Base-by-base conservation (phyloP, 2,113 vertebrate species). In the Vulpes lagopus region DNA sequence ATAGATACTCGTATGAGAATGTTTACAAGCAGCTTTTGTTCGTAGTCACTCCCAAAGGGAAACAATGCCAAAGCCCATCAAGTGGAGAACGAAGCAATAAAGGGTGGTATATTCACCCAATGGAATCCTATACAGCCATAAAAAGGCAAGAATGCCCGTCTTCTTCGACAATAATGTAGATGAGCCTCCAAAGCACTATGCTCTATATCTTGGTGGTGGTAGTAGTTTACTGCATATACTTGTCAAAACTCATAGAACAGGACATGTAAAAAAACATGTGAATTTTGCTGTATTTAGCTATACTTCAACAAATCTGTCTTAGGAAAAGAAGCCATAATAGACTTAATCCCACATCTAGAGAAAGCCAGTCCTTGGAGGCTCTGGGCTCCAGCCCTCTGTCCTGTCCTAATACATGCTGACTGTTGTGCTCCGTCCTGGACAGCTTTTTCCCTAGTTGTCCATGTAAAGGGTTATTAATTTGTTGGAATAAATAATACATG, bases 131-230 rank as follows among this genome's bases (percentile, higher is more conserved):
- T 22, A 20, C 79, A n/a, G 20, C 27, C 3, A 3, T 17, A 2
- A 11, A 43, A 35, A n/a, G 19, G 5, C 38, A 17, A 8, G 78
- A 0, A 1, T 1, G 3, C 2, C 43, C 10, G 64, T 32, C 22
- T 1, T 10, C 0, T 35, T 35, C 35, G 35, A 0, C 17, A 3
- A 0, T 23, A 16, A 49, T 38, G 69, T 0, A 23, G 78, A 11
- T 9, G 35, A 71, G 1, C 3, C 79, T 59, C 38, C 1, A 17
- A 20, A 32, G 20, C 15, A 3, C n/a, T 5, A 11, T 2, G 12
- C 53, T n/a, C 27, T n/a, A 0, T 16, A 8, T 43, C 53, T 49
- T 3, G 53, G 51, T n/a, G 4, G 30, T 60, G 85, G 53, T 27
- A 6, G 32, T 11, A 3, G 15, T 22, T 22, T 23, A 38, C 51